A percentile compares a stretch with the other conserved stretches of the same genome.
Conservation (phyloP, 2,113 vertebrate genomes). For the Euleptes europaea region DNA sequence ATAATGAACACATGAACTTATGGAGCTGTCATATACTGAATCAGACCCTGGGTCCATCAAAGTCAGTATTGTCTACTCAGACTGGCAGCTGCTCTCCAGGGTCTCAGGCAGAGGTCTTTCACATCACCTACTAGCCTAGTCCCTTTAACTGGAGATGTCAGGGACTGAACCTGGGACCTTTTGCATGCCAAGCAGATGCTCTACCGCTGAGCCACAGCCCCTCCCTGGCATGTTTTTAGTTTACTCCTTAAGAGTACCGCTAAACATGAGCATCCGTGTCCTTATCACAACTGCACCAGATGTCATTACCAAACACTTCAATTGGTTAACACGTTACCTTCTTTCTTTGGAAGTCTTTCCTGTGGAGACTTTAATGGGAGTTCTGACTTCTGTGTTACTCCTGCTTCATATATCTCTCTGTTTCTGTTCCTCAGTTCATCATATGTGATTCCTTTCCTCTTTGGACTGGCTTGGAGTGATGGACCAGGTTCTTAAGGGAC, state of each 20-base stretch:
- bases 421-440: slow-evolving; percentile 83
- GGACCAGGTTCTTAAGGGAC: slow-evolving; percentile 65
- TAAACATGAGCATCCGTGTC: neutral
- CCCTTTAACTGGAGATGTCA: too few relatives aligned
- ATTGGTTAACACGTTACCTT: slow-evolving; percentile 67
- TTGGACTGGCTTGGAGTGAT: slow-evolving; percentile 71
- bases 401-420: slow-evolving; percentile 74
- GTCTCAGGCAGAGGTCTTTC: too few relatives aligned
- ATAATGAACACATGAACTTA: too few relatives aligned
- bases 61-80: too few relatives aligned
- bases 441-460: slow-evolving; percentile 78
- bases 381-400: slow-evolving; percentile 72
- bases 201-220: too few relatives aligned
- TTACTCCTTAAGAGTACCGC: neutral
- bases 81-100: too few relatives aligned
- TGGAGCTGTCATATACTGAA: too few relatives aligned
- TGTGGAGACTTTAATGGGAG: slow-evolving; percentile 68
- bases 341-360: slow-evolving; percentile 70
- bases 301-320: neutral
- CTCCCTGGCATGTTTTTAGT: neutral
- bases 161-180: too few relatives aligned
- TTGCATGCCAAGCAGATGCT: too few relatives aligned
- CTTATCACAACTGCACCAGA: neutral
- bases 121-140: too few relatives aligned
- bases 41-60: too few relatives aligned